Evolutionary conservation across 2,888 invertebrate species (phyloP).

Genomic region (Dryococelus australis): DNA sequence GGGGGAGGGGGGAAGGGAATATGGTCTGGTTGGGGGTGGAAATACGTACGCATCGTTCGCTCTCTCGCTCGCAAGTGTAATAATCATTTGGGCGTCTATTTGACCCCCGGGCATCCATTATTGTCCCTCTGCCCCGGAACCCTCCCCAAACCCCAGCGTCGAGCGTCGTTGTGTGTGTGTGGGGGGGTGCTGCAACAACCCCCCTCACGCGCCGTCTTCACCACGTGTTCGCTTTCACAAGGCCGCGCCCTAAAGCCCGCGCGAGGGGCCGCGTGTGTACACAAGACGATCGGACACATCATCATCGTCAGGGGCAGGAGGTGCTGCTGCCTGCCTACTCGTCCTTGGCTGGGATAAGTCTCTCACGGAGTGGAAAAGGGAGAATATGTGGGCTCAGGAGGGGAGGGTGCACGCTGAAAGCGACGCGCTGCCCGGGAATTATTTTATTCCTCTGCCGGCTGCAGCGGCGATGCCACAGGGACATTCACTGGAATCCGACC

Average conservation of each 20-base stretch:
- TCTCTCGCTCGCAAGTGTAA: constrained; percentile 36
- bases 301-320: no score
- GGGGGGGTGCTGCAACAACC: background rate
- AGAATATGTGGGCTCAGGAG: no score
- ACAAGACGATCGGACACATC: background rate
- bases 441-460: no score
- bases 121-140: constrained; percentile 18
- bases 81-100: constrained; percentile 43
- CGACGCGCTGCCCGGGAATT: no score
- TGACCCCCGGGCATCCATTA: constrained; percentile 21
- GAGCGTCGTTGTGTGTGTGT: no score
- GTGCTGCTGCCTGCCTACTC: no score
- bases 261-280: background rate
- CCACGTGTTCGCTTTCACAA: constrained; percentile 27
- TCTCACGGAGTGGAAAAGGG: no score
- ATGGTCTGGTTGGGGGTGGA: background rate
- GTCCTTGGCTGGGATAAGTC: no score
- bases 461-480: no score
- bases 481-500: no score
- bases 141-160: no score
- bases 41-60: background rate
- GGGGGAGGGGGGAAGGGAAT: background rate
- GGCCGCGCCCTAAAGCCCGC: background rate
- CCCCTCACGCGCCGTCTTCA: background rate
- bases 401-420: no score